Percentiles rank a stretch among this genome's conserved stretches.
Conservation (phyloP, 2,888 invertebrate species). For the Enchytraeus crypticus region DNA sequence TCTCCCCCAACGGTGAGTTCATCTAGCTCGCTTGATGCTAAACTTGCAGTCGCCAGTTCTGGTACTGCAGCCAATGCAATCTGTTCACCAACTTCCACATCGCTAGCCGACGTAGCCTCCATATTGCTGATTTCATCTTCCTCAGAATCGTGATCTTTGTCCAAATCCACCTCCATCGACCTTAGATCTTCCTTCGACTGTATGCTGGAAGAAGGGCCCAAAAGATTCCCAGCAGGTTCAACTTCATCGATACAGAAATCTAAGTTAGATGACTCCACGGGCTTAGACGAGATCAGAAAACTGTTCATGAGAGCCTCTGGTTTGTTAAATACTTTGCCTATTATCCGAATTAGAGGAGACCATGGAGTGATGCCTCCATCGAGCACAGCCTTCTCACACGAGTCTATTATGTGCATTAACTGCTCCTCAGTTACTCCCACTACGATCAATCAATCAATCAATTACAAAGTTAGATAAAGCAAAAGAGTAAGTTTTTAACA, state of each 20-base stretch:
- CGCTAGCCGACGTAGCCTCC: slow-evolving; percentile 3
- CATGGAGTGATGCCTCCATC: slow-evolving; percentile 58
- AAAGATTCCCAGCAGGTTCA: slow-evolving; percentile 65
- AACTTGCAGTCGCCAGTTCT: background rate
- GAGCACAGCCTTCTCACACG: slow-evolving; percentile 51
- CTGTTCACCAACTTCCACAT: background rate
- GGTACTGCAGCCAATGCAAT: background rate
- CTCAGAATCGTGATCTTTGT: slow-evolving; percentile 69
- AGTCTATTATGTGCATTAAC: slow-evolving; percentile 65
- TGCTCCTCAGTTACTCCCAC: slow-evolving; percentile 59
- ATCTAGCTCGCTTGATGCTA: background rate
- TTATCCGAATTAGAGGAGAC: slow-evolving; percentile 63
- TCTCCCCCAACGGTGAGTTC: background rate
- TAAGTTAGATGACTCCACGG: slow-evolving; percentile 14
- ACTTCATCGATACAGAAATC: slow-evolving; percentile 53
- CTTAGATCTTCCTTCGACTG: slow-evolving; percentile 61
- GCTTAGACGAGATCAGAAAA: slow-evolving; percentile 54
- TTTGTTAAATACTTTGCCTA: slow-evolving; percentile 67
- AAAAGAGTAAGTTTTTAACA: too few relatives aligned
- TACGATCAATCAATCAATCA: too few relatives aligned
- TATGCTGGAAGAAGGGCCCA: slow-evolving; percentile 50
- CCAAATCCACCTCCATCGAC: slow-evolving; percentile 67
- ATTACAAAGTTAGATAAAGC: too few relatives aligned
- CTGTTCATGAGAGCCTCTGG: slow-evolving; percentile 65
- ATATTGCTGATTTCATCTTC: slow-evolving; percentile 26